phyloP scores from a whole-genome alignment of 2,113 vertebrate genomes.

The Calypte anna region DNA sequence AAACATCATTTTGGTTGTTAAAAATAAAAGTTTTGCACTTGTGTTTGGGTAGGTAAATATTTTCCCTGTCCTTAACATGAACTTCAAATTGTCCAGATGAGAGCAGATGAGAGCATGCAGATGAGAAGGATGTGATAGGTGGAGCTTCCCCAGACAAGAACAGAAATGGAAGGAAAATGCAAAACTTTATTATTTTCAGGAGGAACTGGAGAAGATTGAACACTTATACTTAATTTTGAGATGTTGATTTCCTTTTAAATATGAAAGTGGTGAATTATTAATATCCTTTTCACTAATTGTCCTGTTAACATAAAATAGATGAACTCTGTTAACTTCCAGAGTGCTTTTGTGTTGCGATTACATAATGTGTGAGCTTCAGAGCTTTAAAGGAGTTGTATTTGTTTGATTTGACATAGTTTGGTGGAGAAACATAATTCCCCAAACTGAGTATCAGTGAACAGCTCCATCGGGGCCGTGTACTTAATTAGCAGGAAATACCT shows the following conservation, averaged over 20 bases:
- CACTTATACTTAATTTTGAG: background rate
- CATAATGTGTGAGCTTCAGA: background rate
- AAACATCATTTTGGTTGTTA: background rate
- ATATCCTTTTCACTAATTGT: background rate
- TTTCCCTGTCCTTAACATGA: background rate
- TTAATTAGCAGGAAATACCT: background rate
- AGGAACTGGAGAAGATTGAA: background rate
- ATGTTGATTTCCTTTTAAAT: background rate
- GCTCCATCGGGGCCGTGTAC: background rate
- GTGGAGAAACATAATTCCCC: background rate
- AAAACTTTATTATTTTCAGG: background rate
- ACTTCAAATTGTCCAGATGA: background rate
- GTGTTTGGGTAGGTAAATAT: background rate
- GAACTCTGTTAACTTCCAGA: background rate
- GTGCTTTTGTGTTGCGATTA: background rate
- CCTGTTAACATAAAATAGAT: background rate
- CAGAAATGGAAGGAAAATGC: background rate
- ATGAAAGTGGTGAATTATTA: background rate
- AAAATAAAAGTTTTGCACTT: background rate
- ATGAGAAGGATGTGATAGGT: background rate
- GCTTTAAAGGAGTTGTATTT: background rate
- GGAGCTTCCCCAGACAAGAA: background rate
- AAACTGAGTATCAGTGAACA: background rate
- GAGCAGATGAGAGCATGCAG: background rate
- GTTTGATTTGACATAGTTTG: background rate